These are phyloP conservation scores for Chrosomus eos DNA, from an alignment of 2,797 vertebrate species.

Conservation along the genomic window DNA sequence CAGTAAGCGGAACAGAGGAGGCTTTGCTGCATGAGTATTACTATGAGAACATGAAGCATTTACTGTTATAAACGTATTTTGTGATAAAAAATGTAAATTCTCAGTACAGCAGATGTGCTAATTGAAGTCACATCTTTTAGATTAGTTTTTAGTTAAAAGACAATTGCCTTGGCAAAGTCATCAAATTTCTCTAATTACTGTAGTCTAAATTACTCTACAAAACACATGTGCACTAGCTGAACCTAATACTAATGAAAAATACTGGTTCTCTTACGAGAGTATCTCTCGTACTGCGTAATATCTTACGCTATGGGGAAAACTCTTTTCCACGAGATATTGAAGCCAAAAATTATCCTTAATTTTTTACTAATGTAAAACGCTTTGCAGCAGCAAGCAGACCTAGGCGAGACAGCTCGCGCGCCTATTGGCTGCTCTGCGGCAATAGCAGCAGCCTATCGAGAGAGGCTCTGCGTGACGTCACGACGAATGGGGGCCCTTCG, in stretches of 20 bases:
- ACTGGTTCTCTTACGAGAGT: too few relatives aligned
- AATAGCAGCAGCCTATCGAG: too few relatives aligned
- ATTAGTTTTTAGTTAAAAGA: not conserved
- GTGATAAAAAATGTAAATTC: not conserved
- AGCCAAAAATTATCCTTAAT: too few relatives aligned
- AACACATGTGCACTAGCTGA: not conserved
- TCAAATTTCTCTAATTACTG: not conserved
- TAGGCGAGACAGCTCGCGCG: too few relatives aligned
- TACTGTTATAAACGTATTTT: not conserved
- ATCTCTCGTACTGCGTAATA: too few relatives aligned
- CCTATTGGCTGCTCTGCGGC: too few relatives aligned
- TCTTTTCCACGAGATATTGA: too few relatives aligned
- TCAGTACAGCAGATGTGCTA: not conserved
- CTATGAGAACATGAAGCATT: conserved; percentile 7
- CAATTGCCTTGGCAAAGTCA: not conserved
- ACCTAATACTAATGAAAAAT: not conserved
- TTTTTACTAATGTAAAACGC: too few relatives aligned
- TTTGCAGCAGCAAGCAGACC: too few relatives aligned
- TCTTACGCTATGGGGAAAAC: too few relatives aligned
- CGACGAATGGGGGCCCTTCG: too few relatives aligned
- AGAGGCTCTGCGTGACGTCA: too few relatives aligned
- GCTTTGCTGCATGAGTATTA: not conserved
- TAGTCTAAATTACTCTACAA: not conserved
- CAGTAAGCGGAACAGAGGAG: not conserved
- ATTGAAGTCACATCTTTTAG: not conserved